phyloP scores from a whole-genome alignment of 2,797 vertebrate species.

The Sebastes steindachneri region DNA sequence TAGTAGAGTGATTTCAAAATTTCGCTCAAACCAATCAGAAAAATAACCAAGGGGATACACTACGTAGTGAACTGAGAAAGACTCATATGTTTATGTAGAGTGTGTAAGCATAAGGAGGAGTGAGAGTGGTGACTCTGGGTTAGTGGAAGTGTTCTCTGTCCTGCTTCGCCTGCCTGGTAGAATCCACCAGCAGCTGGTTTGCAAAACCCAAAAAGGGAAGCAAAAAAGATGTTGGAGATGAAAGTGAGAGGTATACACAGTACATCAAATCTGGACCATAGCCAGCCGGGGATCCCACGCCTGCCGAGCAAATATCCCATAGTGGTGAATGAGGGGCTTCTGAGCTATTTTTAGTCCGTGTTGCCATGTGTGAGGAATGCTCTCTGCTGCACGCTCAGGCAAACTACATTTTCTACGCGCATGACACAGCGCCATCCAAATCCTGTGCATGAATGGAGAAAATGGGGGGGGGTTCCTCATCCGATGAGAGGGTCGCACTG shows the following conservation, averaged over 20 bases:
- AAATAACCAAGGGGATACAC: not conserved
- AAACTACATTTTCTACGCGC: slow-evolving; percentile 39
- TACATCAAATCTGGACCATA: not conserved
- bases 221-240: not conserved
- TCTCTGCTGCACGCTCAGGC: slow-evolving; percentile 30
- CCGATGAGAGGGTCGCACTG: too few species aligned
- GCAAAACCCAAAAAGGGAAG: not conserved
- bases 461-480: not conserved
- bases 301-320: slow-evolving; percentile 35
- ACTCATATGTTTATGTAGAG: not conserved
- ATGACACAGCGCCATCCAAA: slow-evolving; percentile 33
- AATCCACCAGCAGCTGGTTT: slow-evolving; percentile 22
- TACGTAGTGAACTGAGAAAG: not conserved
- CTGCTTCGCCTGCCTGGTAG: slow-evolving; percentile 6
- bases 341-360: slow-evolving; percentile 74
- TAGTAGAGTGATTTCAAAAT: not conserved
- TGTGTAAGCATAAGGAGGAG: not conserved
- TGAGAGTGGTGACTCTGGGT: not conserved
- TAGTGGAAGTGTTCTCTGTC: not conserved
- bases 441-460: slow-evolving; percentile 37
- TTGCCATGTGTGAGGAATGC: slow-evolving; percentile 71
- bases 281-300: slow-evolving; percentile 16
- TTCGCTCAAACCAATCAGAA: not conserved
- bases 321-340: slow-evolving; percentile 40
- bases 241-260: not conserved